phyloP scores from a whole-genome alignment of 2,113 vertebrate species.

The Hippotragus niger region DNA sequence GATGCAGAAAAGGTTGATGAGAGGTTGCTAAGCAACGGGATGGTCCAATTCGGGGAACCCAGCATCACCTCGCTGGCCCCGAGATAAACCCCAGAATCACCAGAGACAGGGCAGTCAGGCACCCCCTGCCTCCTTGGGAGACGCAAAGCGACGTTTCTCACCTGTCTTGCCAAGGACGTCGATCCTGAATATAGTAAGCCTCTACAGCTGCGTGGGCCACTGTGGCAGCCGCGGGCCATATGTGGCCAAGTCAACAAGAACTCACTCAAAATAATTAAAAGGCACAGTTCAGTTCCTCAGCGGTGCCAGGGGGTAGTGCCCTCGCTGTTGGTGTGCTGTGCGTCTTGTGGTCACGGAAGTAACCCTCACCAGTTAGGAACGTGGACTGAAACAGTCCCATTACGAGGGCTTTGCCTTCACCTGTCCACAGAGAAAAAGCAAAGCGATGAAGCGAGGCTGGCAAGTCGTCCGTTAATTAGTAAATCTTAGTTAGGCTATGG shows the following conservation, averaged over 20 bases:
- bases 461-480: neutral
- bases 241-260: neutral
- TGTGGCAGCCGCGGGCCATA: neutral
- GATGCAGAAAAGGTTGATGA: neutral
- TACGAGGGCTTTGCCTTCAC: neutral
- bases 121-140: neutral
- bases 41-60: rapidly evolving
- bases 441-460: neutral
- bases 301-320: neutral
- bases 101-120: neutral
- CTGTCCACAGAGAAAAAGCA: neutral
- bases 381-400: no score
- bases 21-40: neutral
- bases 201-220: neutral
- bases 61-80: neutral
- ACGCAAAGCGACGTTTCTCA: neutral
- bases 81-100: neutral
- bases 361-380: neutral
- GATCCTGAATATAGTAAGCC: neutral
- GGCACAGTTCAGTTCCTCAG: neutral
- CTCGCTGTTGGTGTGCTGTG: rapidly evolving
- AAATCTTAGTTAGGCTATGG: neutral
- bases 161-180: neutral
- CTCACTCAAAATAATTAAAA: neutral
- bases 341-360: rapidly evolving